Evolutionary conservation across 2,888 invertebrate genomes (phyloP).

Genomic region (Clanis bilineata): DNA sequence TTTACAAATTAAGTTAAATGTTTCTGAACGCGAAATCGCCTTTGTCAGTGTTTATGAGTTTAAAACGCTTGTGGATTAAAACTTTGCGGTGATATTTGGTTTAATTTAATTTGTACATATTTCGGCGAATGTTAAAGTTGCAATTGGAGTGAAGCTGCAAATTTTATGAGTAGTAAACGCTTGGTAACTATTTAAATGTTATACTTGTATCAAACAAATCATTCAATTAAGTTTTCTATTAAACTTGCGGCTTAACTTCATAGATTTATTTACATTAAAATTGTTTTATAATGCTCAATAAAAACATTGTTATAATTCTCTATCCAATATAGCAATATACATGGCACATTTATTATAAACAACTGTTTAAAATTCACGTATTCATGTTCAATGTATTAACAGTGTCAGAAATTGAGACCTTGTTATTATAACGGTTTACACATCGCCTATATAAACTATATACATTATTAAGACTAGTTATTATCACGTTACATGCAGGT

Average conservation of each 20-base stretch:
- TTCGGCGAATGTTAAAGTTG: constrained; percentile 39
- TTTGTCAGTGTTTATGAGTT: not conserved
- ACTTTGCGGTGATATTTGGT: not conserved
- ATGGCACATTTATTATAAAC: constrained; percentile 61
- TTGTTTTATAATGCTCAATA: constrained; percentile 40
- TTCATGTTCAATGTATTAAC: constrained; percentile 33
- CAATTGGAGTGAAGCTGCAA: constrained; percentile 48
- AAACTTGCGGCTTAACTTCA: constrained; percentile 32
- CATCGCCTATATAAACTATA: constrained; percentile 62
- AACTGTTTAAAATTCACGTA: constrained; percentile 41
- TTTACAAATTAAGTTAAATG: not conserved
- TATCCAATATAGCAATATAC: constrained; percentile 63
- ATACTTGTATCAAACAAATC: constrained; percentile 43
- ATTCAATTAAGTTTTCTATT: constrained; percentile 38
- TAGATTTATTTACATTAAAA: constrained; percentile 48
- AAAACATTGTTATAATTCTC: constrained; percentile 51
- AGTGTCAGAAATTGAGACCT: constrained; percentile 46
- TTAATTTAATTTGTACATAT: constrained; percentile 13
- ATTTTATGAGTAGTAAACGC: constrained; percentile 39
- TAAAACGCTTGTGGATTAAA: not conserved
- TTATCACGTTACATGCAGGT: constrained; percentile 79
- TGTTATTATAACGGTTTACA: constrained; percentile 50
- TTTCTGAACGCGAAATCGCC: not conserved
- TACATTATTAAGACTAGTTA: constrained; percentile 76
- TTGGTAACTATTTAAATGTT: constrained; percentile 45